phyloP scores from a whole-genome alignment of 2,888 invertebrate species.

The Perizoma affinitatum region DNA sequence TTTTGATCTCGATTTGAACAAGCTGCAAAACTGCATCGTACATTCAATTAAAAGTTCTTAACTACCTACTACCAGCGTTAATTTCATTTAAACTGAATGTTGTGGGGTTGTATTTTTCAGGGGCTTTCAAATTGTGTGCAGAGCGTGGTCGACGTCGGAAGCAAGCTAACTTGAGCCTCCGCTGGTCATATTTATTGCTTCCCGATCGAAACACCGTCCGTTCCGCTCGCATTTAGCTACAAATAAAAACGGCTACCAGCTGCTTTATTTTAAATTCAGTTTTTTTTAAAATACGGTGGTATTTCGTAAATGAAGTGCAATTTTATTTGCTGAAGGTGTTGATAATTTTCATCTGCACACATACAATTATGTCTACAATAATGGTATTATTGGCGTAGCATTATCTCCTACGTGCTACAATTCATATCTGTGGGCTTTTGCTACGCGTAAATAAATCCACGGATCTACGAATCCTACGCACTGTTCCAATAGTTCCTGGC shows the following conservation, averaged over 20 bases:
- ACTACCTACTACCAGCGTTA: conserved; percentile 23
- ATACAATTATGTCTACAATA: no score
- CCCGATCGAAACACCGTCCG: conserved; percentile 36
- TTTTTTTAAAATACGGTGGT: no score
- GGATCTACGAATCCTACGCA: no score
- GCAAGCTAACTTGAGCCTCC: conserved; percentile 37
- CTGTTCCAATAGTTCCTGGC: no score
- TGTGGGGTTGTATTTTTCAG: conserved; percentile 30
- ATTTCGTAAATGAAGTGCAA: no score
- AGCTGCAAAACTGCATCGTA: conserved; percentile 38
- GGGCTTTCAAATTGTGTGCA: conserved; percentile 21
- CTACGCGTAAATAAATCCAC: no score
- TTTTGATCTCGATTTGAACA: conserved; percentile 33
- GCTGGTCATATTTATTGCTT: conserved; percentile 45
- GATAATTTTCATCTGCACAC: no score
- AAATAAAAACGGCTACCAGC: conserved; percentile 2
- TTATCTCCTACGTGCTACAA: no score
- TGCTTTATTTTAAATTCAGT: conserved; percentile 1
- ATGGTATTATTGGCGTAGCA: no score
- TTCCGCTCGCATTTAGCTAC: conserved; percentile 10
- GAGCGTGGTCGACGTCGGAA: conserved; percentile 28
- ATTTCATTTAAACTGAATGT: conserved; percentile 35
- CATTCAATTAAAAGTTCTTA: conserved; percentile 47
- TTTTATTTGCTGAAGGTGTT: no score
- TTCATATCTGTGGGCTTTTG: no score